Percentiles rank a stretch among this genome's conserved stretches.
These are phyloP conservation scores for Hypsopygia costalis DNA, from an alignment of 2,888 invertebrate genomes.

Conservation along the genomic window DNA sequence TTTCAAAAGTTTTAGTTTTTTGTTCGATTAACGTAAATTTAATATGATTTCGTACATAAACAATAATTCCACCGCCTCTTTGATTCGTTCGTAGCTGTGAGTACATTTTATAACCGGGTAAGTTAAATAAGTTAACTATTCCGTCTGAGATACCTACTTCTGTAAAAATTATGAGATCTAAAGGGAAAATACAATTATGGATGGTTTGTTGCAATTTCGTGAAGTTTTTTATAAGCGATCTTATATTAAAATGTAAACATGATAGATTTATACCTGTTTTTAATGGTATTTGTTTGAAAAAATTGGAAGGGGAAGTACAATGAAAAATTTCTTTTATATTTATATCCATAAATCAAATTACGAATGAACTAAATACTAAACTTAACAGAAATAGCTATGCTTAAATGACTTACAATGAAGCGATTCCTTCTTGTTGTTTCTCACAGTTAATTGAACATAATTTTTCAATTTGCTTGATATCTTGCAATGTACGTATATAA, in stretches of 20 bases:
- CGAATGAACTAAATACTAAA: not conserved
- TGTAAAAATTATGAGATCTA: slow-evolving; percentile 6
- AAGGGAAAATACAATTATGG: not conserved
- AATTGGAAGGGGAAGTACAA: slow-evolving; percentile 1
- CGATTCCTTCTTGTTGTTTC: not conserved
- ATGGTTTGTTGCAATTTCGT: slow-evolving; percentile 3
- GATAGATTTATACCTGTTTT: no score
- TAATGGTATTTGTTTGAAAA: no score
- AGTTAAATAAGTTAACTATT: slow-evolving; percentile 4
- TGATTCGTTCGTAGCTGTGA: slow-evolving; percentile 6
- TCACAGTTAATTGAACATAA: not conserved
- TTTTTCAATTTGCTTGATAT: not conserved
- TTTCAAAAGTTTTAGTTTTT: not conserved
- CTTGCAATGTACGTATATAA: not conserved
- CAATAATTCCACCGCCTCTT: slow-evolving; percentile 12
- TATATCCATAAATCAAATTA: no score
- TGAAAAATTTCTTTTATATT: not conserved
- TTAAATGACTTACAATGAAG: no score
- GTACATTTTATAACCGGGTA: slow-evolving; percentile 12
- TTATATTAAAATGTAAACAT: not conserved
- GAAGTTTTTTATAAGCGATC: slow-evolving; percentile 3
- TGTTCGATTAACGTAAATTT: not conserved
- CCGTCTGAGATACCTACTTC: slow-evolving; percentile 7
- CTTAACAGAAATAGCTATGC: no score
- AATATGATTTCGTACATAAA: slow-evolving; percentile 9